A percentile compares a stretch with the other conserved stretches of the same genome.
These are phyloP conservation scores for Habropoda laboriosa DNA, from an alignment of 1,140 invertebrate genomes.

Conservation along the genomic window DNA sequence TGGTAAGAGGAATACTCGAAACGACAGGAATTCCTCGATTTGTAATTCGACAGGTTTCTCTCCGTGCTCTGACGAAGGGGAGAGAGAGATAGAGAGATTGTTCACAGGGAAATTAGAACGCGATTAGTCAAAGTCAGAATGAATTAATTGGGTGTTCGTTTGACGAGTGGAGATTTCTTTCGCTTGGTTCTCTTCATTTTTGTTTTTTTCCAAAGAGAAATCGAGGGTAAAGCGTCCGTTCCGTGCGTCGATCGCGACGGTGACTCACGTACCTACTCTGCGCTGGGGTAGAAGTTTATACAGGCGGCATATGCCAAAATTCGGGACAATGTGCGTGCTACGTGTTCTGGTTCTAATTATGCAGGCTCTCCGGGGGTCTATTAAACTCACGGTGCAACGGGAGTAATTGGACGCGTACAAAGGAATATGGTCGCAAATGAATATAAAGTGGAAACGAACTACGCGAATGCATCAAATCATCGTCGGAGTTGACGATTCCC, in stretches of 20 bases:
- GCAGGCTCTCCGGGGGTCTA: constrained; percentile 6
- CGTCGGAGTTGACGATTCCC: neutral
- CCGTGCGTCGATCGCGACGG: neutral
- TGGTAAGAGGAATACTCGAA: neutral
- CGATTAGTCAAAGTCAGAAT: neutral
- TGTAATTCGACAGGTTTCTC: constrained; percentile 3
- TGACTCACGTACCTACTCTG: neutral
- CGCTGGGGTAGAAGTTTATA: neutral
- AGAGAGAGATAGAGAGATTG: too few relatives aligned
- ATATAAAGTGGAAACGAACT: constrained; percentile 11
- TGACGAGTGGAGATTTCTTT: neutral
- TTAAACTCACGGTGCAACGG: neutral
- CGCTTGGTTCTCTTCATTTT: neutral
- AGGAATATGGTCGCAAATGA: constrained; percentile 8
- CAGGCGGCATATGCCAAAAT: constrained; percentile 9
- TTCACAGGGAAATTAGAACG: neutral
- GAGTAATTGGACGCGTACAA: constrained; percentile 8
- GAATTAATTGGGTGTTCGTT: neutral
- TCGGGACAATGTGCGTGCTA: constrained; percentile 9
- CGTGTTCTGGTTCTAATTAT: constrained; percentile 26
- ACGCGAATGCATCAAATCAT: neutral
- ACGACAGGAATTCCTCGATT: constrained; percentile 1
- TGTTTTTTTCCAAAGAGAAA: too few relatives aligned
- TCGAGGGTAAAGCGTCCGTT: too few relatives aligned
- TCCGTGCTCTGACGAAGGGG: too few relatives aligned